Base-by-base conservation (phyloP, 1,140 invertebrate genomes). In the Drosophila fuyamai region DNA sequence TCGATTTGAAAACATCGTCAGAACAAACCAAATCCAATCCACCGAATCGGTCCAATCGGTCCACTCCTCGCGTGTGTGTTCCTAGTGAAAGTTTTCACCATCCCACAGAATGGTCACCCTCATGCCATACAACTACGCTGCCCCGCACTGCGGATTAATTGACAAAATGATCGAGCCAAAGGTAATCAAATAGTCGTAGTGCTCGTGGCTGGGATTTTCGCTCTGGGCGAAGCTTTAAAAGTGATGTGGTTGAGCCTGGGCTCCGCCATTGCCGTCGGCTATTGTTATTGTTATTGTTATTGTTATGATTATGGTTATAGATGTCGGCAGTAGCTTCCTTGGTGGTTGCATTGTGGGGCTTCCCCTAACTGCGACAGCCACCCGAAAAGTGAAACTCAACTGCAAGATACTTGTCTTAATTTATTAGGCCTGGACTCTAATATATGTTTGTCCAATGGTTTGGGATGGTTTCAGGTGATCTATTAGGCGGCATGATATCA, bases 151-250 rank as follows among this genome's bases (percentile, higher is more conserved):
- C 91, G 93, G 93, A 81, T 93, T 94, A 93, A 93, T 94, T 81
- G 93, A 94, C 79, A 94, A 94, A 91, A 93, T 94, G 93, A 94
- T 93, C 78, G 93, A 94, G 79, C 93, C 93, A 71, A 94, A 94
- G 93, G 93, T 94, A 93, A 84, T 78, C 53, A 78, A 74, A 71
- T 46, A 48, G 55, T 75, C 43, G 61, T 54, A 48, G 7, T 14
- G 47, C 47, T n/a, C 43, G 10, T 5, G 4, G 43, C 0, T 48
- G 32, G 23, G 32, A 53, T 36, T 40, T 50, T 43, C 46, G 23
- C 44, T 44, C 43, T 48, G n/a, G 27, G 35, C n/a, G 83, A 86
- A 86, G 83, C 83, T 83, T 62, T 83, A 86, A 70, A 86, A 89
- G 84, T 86, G 83, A 63, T 60, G 68, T 59, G 86, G 75, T 78